Evolutionary conservation across 2,888 invertebrate species (phyloP).

Genomic region (Pristionchus entomophagus): DNA sequence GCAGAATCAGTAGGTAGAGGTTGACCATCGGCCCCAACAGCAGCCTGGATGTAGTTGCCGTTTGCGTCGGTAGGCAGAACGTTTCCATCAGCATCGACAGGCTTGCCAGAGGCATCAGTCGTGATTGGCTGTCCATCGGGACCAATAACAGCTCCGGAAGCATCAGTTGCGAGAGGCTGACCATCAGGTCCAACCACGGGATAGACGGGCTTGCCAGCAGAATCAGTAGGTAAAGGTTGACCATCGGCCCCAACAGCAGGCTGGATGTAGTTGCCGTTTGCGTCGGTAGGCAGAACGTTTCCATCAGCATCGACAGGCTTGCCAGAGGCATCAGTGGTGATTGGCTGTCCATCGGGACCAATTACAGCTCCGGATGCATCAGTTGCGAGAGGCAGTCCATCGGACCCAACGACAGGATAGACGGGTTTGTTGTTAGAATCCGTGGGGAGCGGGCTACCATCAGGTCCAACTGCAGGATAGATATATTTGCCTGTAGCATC

Average conservation of each 20-base stretch:
- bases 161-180: slow-evolving; percentile 53
- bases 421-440: slow-evolving; percentile 40
- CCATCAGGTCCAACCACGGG: slow-evolving; percentile 51
- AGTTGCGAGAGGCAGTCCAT: slow-evolving; percentile 17
- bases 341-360: slow-evolving; percentile 47
- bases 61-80: slow-evolving; percentile 56
- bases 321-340: slow-evolving; percentile 55
- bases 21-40: slow-evolving; percentile 52
- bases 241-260: slow-evolving; percentile 56
- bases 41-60: slow-evolving; percentile 50
- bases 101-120: slow-evolving; percentile 56
- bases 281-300: slow-evolving; percentile 54
- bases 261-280: slow-evolving; percentile 56
- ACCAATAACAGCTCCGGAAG: slow-evolving; percentile 42
- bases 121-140: slow-evolving; percentile 48
- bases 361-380: slow-evolving; percentile 38
- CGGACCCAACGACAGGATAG: slow-evolving; percentile 48
- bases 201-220: not conserved
- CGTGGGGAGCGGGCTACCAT: slow-evolving; percentile 49
- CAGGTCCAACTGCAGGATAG: slow-evolving; percentile 48
- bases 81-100: slow-evolving; percentile 52
- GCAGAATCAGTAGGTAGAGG: slow-evolving; percentile 59
- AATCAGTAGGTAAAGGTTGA: slow-evolving; percentile 58
- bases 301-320: slow-evolving; percentile 57
- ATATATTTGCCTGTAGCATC: slow-evolving; percentile 8